Evolutionary conservation across 2,113 vertebrate genomes (phyloP), one percentile per base, ranked within the genome.

Genomic region (Rhodinocichla rosea): DNA sequence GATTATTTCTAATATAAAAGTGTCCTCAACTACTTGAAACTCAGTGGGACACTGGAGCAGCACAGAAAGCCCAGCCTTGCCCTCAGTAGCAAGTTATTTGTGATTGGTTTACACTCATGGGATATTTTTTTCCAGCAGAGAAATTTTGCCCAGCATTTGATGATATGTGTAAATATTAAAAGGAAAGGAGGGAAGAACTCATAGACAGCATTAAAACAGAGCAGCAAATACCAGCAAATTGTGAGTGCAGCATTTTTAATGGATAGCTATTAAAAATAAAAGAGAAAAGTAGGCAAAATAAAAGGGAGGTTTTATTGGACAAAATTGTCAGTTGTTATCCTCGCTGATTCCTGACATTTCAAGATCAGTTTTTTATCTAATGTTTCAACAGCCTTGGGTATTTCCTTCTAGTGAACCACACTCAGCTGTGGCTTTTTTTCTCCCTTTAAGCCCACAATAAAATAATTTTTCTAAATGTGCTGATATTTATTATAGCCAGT

Each of bases 151-250:
- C 64, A 73, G 37, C 73, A 39, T 92, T 90, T 78, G 83, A 94
- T 90, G 69, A 60, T 65, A 87, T 81, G 53, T 94, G 88, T 93
- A 94, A 94, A 93, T 94, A 97, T 82, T 78, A 82, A 87, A 84
- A 89, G 74, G 60, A 86, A 90, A 74, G 39, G 60, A 81, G 57
- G 60, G 77, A 86, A 73, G 77, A 82, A 76, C n/a, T 84, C 84
- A 87, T 68, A 82, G 75, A 10, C 28, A 57, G 64, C 37, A 60
- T 89, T 92, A 86, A 94, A 93, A 87, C 64, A 87, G 90, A 90
- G 35, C 60, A 52, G 37, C 86, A 92, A 93, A 81, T 47, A 90
- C 67, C 47, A 81, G 42, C 49, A 82, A 78, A 94, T 32, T 14
- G 9, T 8, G 18, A 56, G 35, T 4, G n/a, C 24, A 26, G 73